A percentile compares a stretch with the other conserved stretches of the same genome.
Evolutionary conservation across 2,797 vertebrate genomes (phyloP).

Genomic region (Lagothrix lagotricha): DNA sequence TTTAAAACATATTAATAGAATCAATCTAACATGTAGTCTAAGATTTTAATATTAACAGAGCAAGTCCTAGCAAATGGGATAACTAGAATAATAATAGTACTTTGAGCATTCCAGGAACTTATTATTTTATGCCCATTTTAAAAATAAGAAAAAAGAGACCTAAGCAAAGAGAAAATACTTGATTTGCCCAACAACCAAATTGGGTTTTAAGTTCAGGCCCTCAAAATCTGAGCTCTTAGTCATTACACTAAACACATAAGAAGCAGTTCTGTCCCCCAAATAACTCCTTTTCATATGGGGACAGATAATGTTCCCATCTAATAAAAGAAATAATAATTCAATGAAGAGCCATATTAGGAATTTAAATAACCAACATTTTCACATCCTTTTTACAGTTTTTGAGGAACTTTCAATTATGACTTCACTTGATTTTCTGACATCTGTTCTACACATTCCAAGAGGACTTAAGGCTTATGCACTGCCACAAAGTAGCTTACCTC

Average conservation of each 20-base stretch:
- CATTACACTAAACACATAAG: not conserved
- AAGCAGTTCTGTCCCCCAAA: slow-evolving; percentile 8
- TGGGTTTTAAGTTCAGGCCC: not conserved
- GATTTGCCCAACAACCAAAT: not conserved
- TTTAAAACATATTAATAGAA: not conserved
- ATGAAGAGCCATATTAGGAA: not conserved
- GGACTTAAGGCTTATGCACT: not conserved
- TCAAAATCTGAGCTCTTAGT: not conserved
- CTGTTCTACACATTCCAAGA: not conserved
- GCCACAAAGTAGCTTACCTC: not conserved
- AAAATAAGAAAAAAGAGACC: not conserved
- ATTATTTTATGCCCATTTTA: not conserved
- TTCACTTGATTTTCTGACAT: not conserved
- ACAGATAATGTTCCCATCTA: not conserved
- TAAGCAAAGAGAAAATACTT: not conserved
- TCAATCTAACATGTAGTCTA: not conserved
- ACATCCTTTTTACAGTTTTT: slow-evolving; percentile 1
- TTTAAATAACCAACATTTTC: slow-evolving; percentile 31
- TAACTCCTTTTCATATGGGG: not conserved
- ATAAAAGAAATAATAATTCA: not conserved
- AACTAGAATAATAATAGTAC: not conserved
- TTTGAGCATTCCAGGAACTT: not conserved
- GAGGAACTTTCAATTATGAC: not conserved
- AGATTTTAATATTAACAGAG: not conserved
- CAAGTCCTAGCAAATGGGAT: not conserved